A percentile compares a stretch with the other conserved stretches of the same genome.
Evolutionary conservation across 2,888 invertebrate species (phyloP).

Genomic region (Seladonia tumulorum): DNA sequence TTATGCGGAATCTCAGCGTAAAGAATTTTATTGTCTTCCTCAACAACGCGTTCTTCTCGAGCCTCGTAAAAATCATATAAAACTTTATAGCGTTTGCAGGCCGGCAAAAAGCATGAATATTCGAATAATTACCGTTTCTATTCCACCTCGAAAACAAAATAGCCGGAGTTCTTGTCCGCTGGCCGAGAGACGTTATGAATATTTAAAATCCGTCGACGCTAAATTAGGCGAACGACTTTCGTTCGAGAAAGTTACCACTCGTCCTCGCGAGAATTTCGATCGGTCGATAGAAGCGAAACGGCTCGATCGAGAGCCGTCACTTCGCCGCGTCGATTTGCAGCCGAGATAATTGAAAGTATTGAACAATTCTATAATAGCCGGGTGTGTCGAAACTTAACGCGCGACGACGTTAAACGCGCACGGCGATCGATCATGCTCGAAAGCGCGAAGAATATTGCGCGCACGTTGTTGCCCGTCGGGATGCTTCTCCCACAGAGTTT

Average conservation of each 20-base stretch:
- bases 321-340: neutral
- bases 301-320: neutral
- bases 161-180: neutral
- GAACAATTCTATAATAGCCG: neutral
- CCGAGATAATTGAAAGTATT: constrained; percentile 16
- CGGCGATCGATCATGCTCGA: constrained; percentile 61
- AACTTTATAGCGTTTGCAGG: neutral
- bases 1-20: neutral
- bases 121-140: constrained; percentile 1
- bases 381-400: constrained; percentile 32
- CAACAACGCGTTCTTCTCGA: neutral
- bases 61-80: constrained; percentile 1
- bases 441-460: constrained; percentile 44
- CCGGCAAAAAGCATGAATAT: neutral
- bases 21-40: neutral
- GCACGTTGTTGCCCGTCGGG: constrained; percentile 2
- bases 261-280: neutral
- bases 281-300: neutral
- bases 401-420: constrained; percentile 36
- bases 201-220: neutral
- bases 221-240: constrained; percentile 10
- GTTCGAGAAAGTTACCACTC: neutral
- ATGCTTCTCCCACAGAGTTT: constrained; percentile 46
- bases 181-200: neutral
- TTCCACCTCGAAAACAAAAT: neutral